Evolutionary conservation across 2,888 invertebrate genomes (phyloP).

Genomic region (Zaprionus obscuricornis): DNA sequence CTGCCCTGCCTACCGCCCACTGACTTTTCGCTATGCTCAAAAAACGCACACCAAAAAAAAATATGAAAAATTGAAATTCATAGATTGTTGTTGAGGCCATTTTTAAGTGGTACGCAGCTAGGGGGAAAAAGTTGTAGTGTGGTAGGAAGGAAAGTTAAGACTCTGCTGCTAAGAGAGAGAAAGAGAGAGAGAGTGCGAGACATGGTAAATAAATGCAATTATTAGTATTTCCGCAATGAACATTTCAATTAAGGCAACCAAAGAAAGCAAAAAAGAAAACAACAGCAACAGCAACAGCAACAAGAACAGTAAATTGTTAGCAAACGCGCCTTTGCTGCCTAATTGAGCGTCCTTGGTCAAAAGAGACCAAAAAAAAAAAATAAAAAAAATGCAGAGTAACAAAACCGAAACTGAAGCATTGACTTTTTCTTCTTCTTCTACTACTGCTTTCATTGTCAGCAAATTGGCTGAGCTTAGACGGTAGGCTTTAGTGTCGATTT

Average conservation of each 20-base stretch:
- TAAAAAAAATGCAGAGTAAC: too few relatives aligned
- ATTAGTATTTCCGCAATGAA: constrained; percentile 47
- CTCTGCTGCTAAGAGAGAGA: too few relatives aligned
- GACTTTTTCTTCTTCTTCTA: constrained; percentile 8
- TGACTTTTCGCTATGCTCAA: too few relatives aligned
- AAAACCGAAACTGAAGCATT: neutral
- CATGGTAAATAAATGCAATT: constrained; percentile 53
- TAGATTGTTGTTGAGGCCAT: constrained; percentile 43
- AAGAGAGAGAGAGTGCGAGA: too few relatives aligned
- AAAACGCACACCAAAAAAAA: constrained; percentile 1
- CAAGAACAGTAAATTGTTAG: neutral
- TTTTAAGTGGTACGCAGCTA: neutral
- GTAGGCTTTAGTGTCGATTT: constrained; percentile 66
- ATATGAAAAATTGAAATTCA: constrained; percentile 63
- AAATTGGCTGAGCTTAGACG: constrained; percentile 58
- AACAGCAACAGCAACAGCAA: neutral
- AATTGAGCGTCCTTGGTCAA: constrained; percentile 23
- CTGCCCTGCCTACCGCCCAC: too few relatives aligned
- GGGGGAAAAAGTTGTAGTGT: too few relatives aligned
- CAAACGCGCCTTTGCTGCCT: too few relatives aligned
- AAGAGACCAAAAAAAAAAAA: neutral
- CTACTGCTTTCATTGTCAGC: constrained; percentile 61
- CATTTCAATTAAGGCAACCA: constrained; percentile 47
- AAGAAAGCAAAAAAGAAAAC: neutral
- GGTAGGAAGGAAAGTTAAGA: too few relatives aligned